Evolutionary conservation across 2,797 vertebrate species (phyloP).

Genomic region (Neostethus bicornis): DNA sequence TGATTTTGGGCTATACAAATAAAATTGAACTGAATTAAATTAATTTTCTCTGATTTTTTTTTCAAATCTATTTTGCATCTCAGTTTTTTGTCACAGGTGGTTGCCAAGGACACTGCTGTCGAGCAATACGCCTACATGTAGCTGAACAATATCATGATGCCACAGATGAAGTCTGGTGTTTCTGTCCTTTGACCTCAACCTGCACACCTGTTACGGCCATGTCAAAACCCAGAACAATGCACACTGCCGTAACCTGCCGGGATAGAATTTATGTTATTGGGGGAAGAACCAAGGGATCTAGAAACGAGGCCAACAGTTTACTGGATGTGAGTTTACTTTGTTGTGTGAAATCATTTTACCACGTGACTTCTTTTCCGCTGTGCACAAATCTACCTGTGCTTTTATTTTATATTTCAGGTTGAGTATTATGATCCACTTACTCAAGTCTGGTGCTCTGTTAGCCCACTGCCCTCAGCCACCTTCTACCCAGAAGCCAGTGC

Average conservation of each 20-base stretch:
- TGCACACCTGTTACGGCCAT: constrained; percentile 84
- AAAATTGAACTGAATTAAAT: too few species aligned
- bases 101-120: constrained; percentile 89
- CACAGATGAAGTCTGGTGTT: constrained; percentile 93
- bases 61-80: background rate
- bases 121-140: constrained; percentile 89
- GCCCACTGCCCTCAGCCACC: constrained; percentile 88
- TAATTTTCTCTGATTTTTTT: background rate
- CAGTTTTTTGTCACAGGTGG: constrained; percentile 93
- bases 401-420: constrained; percentile 76
- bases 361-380: background rate
- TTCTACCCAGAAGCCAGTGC: constrained; percentile 93
- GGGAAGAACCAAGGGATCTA: constrained; percentile 87
- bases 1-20: too few species aligned
- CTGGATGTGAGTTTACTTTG: constrained; percentile 73
- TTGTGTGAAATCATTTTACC: too few species aligned
- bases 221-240: constrained; percentile 93
- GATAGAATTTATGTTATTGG: constrained; percentile 91
- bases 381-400: background rate
- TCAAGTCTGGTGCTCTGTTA: constrained; percentile 87
- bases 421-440: constrained; percentile 90
- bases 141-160: constrained; percentile 88
- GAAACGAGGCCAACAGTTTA: constrained; percentile 80
- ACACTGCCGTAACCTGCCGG: constrained; percentile 87
- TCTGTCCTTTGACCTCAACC: constrained; percentile 87